These are phyloP conservation scores for Eurypyga helias DNA, from an alignment of 2,113 vertebrate genomes.

Conservation along the genomic window DNA sequence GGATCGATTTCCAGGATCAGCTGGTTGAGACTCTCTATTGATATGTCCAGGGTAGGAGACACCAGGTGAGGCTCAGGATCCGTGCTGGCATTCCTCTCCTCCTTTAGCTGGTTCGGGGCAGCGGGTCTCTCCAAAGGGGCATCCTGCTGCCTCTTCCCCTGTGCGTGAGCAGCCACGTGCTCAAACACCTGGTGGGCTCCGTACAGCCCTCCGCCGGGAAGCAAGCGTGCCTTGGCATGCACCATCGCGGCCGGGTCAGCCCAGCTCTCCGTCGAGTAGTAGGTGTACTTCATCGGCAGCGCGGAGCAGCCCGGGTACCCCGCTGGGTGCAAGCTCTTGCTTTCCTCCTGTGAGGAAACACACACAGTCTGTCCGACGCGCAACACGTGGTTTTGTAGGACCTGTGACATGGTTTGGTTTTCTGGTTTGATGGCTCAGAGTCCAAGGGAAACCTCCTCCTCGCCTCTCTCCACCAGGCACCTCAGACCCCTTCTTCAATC, in stretches of 20 bases:
- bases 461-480: not conserved
- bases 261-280: slow-evolving; percentile 47
- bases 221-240: not conserved
- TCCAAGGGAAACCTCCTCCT: slow-evolving; percentile 1
- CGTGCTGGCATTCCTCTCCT: not conserved
- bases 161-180: rapidly evolving
- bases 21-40: slow-evolving; percentile 82
- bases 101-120: rapidly evolving
- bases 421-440: not conserved
- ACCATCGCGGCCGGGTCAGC: not conserved
- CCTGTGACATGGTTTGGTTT: slow-evolving; percentile 73
- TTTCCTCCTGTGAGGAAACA: slow-evolving; percentile 53
- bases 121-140: not conserved
- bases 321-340: not conserved
- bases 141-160: not conserved
- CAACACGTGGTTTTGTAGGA: slow-evolving; percentile 79
- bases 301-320: not conserved
- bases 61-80: not conserved
- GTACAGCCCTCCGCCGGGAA: not conserved
- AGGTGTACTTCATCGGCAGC: not conserved
- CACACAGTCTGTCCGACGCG: slow-evolving; percentile 81
- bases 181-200: not conserved
- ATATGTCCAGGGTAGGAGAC: slow-evolving; percentile 76
- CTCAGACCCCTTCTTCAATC: not conserved
- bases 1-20: slow-evolving; percentile 88